Conservation (phyloP, 2,113 vertebrate genomes). For the Puffinus mauretanicus region DNA sequence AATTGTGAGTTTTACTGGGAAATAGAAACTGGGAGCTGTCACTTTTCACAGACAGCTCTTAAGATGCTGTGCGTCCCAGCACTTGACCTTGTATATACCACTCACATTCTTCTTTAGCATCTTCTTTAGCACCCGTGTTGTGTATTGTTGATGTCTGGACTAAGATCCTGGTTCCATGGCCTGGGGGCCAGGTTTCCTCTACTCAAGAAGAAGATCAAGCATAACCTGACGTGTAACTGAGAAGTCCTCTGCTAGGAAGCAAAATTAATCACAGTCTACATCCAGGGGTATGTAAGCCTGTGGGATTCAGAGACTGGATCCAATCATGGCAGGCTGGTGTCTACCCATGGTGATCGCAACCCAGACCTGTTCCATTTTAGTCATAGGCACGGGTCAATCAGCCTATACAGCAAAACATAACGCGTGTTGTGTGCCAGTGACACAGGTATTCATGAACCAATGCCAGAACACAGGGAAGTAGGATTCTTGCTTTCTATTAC, state of each 20-base stretch:
- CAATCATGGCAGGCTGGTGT: not conserved
- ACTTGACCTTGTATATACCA: not conserved
- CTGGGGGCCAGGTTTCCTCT: not conserved
- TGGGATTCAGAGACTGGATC: not conserved
- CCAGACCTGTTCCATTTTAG: not conserved
- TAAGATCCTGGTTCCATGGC: not conserved
- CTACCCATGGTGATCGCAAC: not conserved
- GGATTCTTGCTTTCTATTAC: not conserved
- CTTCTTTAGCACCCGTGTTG: not conserved
- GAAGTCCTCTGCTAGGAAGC: not conserved
- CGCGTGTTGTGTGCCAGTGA: rapidly evolving
- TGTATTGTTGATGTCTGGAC: not conserved
- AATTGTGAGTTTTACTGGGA: not conserved
- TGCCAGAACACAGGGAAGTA: not conserved
- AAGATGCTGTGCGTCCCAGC: not conserved
- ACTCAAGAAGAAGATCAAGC: not conserved
- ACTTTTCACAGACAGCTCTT: not conserved
- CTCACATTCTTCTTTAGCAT: not conserved
- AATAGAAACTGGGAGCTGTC: not conserved
- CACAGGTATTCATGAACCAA: not conserved
- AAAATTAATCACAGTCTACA: not conserved
- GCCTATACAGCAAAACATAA: not conserved
- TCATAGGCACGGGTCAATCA: not conserved
- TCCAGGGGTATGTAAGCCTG: not conserved
- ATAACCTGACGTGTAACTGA: not conserved